Evolutionary conservation across 2,113 vertebrate species (phyloP).

Genomic region (Candoia aspera): DNA sequence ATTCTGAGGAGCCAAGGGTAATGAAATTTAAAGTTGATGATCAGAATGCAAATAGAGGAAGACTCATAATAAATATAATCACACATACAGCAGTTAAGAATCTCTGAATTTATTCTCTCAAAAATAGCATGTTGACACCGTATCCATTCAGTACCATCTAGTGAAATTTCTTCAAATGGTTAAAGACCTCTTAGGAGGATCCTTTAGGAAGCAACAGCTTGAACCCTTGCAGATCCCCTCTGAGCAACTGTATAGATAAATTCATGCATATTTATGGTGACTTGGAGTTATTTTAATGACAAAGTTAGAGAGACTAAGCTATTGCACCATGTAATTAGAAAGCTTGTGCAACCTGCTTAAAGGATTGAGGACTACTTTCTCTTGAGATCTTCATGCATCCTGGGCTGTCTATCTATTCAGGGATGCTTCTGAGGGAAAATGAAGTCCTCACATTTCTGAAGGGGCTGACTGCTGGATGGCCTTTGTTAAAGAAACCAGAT

Average conservation of each 20-base stretch:
- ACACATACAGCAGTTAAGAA: background rate
- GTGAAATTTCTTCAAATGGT: background rate
- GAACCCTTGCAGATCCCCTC: background rate
- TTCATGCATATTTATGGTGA: background rate
- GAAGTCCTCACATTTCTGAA: background rate
- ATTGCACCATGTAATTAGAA: background rate
- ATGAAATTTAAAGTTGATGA: background rate
- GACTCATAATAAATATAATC: background rate
- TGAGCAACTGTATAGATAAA: background rate
- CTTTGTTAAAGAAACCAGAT: background rate
- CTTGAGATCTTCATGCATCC: background rate
- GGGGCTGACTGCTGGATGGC: background rate
- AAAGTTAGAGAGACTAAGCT: background rate
- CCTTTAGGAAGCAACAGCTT: background rate
- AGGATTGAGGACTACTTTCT: background rate
- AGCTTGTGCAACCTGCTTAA: background rate
- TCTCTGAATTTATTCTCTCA: background rate
- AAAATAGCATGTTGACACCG: background rate
- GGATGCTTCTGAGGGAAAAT: background rate
- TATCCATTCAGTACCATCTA: background rate
- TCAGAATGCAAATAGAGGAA: background rate
- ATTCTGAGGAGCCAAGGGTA: background rate
- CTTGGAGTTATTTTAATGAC: background rate
- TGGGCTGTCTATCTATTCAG: background rate
- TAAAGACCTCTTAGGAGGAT: background rate